Evolutionary conservation across 2,888 invertebrate genomes (phyloP).

Genomic region (Patella caerulea): DNA sequence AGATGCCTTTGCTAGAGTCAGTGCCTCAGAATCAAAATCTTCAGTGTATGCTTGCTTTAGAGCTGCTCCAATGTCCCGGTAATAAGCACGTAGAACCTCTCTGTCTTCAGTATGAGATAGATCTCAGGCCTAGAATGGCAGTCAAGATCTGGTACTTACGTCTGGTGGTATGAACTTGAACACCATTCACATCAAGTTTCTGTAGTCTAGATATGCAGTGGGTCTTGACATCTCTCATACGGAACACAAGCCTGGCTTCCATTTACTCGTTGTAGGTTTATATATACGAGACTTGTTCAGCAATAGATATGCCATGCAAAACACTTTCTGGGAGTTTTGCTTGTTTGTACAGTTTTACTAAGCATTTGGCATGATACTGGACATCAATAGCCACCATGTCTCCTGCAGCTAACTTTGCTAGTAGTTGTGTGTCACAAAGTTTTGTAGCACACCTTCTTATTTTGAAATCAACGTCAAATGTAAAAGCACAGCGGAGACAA

Average conservation of each 20-base stretch:
- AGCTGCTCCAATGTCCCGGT: constrained; percentile 19
- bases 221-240: constrained; percentile 22
- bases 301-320: constrained; percentile 27
- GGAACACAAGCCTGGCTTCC: constrained; percentile 18
- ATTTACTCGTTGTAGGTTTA: constrained; percentile 14
- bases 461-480: too few species aligned
- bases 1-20: neutral
- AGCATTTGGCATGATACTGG: constrained; percentile 29
- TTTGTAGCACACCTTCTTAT: constrained; percentile 23
- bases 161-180: neutral
- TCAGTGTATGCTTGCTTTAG: neutral
- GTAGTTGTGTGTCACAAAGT: constrained; percentile 20
- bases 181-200: neutral
- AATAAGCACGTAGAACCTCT: constrained; percentile 24
- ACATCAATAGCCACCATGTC: constrained; percentile 35
- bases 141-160: constrained; percentile 19
- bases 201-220: constrained; percentile 12
- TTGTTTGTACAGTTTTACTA: constrained; percentile 17
- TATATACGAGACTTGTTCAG: constrained; percentile 26
- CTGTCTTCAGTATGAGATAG: constrained; percentile 44
- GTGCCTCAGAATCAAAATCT: constrained; percentile 13
- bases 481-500: neutral
- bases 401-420: constrained; percentile 33
- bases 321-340: neutral
- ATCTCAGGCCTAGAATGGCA: constrained; percentile 21